phyloP scores from a whole-genome alignment of 35 echinoderm and acorn worm genomes.

The Lytechinus variegatus region DNA sequence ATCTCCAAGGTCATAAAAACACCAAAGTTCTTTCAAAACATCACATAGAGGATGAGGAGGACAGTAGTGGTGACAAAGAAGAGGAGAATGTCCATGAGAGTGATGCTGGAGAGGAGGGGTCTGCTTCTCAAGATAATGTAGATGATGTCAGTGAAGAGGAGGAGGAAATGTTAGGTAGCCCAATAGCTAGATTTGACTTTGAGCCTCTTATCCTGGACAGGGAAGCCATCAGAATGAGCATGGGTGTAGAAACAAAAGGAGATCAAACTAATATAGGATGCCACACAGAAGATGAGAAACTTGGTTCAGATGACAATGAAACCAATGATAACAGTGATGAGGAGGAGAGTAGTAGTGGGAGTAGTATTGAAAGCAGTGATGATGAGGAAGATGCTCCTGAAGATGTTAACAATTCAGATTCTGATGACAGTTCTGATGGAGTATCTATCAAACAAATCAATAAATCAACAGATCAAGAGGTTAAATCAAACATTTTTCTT shows the following conservation, averaged over 20 bases:
- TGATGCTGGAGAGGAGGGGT: neutral
- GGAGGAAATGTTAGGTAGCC: neutral
- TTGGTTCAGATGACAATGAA: neutral
- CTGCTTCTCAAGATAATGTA: neutral
- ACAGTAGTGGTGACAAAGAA: neutral
- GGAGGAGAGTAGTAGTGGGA: slow-evolving; percentile 30
- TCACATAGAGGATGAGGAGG: neutral
- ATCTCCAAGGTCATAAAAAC: neutral
- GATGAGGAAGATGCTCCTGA: neutral
- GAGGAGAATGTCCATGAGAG: neutral
- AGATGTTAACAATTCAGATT: neutral
- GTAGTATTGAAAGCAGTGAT: neutral
- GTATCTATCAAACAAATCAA: neutral
- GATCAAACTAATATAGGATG: neutral
- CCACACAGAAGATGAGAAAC: neutral
- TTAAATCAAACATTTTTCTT: neutral
- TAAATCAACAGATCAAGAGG: neutral
- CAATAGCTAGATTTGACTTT: slow-evolving; percentile 53
- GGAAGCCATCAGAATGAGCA: neutral
- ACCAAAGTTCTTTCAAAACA: neutral
- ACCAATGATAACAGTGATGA: neutral
- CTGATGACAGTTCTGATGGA: neutral
- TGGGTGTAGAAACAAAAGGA: neutral
- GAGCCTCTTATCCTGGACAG: slow-evolving; percentile 44
- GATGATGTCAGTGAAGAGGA: neutral